Conservation (phyloP, 2,888 invertebrate species). For the Hirtodrosophila alboralis region DNA sequence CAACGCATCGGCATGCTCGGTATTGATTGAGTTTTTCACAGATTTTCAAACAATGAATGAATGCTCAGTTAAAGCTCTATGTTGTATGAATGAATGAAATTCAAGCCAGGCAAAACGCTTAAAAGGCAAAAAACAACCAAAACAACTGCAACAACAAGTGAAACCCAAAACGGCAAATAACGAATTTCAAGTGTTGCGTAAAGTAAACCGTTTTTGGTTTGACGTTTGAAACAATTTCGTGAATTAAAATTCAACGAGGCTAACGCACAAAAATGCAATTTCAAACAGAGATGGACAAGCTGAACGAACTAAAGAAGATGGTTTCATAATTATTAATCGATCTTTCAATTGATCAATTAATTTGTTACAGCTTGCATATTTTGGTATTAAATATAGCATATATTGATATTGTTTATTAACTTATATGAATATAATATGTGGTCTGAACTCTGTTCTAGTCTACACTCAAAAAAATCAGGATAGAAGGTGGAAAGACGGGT, state of each 20-base stretch:
- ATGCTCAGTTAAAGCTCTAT: conserved; percentile 1
- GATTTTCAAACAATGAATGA: conserved; percentile 61
- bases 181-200: conserved; percentile 50
- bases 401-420: no score
- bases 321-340: conserved; percentile 45
- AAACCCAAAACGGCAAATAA: not conserved
- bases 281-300: conserved; percentile 6
- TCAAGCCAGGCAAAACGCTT: conserved; percentile 6
- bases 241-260: conserved; percentile 73
- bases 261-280: conserved; percentile 60
- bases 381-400: no score
- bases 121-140: conserved; percentile 31
- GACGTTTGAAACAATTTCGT: conserved; percentile 59
- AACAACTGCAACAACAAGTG: conserved; percentile 1
- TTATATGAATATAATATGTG: no score
- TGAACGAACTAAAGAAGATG: conserved; percentile 51
- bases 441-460: no score
- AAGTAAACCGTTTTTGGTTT: conserved; percentile 45
- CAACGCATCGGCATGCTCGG: conserved; percentile 71
- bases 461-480: no score
- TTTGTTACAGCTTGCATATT: no score
- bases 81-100: conserved; percentile 48
- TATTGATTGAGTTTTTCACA: conserved; percentile 75
- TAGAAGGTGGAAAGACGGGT: no score
- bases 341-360: not conserved